Evolutionary conservation across 1,140 invertebrate species (phyloP).

Genomic region (Littorina saxatilis): DNA sequence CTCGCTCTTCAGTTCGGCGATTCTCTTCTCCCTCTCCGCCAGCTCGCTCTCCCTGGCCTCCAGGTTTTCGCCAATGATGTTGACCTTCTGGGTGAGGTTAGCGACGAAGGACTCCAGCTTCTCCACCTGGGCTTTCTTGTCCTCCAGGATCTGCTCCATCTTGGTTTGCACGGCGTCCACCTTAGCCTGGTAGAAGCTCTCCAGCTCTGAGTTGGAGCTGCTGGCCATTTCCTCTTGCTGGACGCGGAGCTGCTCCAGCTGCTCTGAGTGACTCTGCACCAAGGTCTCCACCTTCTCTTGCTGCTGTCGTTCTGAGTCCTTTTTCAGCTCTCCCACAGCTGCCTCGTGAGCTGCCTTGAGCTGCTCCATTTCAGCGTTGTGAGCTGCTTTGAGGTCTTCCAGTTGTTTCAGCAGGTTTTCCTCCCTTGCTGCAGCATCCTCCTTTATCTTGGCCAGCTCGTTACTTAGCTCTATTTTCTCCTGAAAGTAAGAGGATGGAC

Average conservation of each 20-base stretch:
- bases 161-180: constrained; percentile 50
- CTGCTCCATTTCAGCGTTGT: constrained; percentile 44
- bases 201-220: constrained; percentile 52
- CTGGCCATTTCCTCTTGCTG: constrained; percentile 57
- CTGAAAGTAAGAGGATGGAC: constrained; percentile 38
- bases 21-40: constrained; percentile 26
- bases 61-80: background rate
- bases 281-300: constrained; percentile 55
- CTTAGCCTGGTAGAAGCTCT: constrained; percentile 57
- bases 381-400: constrained; percentile 40
- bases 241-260: constrained; percentile 52
- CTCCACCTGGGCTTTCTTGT: constrained; percentile 54
- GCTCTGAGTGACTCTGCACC: constrained; percentile 55
- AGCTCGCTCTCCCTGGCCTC: constrained; percentile 14
- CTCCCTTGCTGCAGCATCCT: constrained; percentile 44
- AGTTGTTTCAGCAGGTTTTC: constrained; percentile 41
- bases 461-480: constrained; percentile 58
- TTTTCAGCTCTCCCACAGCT: constrained; percentile 30
- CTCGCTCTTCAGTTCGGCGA: constrained; percentile 40
- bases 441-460: constrained; percentile 50
- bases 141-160: constrained; percentile 51
- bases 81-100: constrained; percentile 15
- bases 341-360: constrained; percentile 42
- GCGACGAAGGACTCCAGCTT: constrained; percentile 11
- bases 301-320: constrained; percentile 29